Conservation (phyloP, 2,888 invertebrate genomes). For the Sepiola atlantica region DNA sequence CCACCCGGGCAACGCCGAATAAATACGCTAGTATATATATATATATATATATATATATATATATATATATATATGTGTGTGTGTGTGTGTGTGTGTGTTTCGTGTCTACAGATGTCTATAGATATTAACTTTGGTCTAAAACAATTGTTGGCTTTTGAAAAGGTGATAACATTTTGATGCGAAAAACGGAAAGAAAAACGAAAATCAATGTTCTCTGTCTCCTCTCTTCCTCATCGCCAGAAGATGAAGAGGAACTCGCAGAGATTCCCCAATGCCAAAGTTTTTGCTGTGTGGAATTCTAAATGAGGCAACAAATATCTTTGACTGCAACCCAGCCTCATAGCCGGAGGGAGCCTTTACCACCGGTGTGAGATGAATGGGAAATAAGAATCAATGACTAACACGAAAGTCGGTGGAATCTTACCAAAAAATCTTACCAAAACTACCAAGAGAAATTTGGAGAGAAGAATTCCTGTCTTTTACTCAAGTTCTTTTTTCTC, state of each 20-base stretch:
- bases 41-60: neutral
- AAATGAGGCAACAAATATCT: conserved; percentile 32
- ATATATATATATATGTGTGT: neutral
- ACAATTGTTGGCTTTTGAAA: conserved; percentile 14
- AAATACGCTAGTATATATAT: neutral
- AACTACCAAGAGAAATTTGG: too few relatives aligned
- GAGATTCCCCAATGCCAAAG: neutral
- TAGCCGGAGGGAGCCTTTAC: conserved; percentile 17
- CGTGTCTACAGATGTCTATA: neutral
- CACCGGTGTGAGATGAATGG: neutral
- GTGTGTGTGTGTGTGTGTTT: neutral
- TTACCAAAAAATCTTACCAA: neutral
- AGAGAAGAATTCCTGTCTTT: too few relatives aligned
- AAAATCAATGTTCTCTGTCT: neutral
- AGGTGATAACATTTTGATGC: neutral
- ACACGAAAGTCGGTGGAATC: neutral
- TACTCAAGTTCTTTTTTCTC: too few relatives aligned
- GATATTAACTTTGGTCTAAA: neutral
- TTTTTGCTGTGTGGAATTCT: conserved; percentile 1
- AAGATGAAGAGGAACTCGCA: neutral
- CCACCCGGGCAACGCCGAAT: too few relatives aligned
- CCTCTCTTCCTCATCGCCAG: neutral
- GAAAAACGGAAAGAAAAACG: neutral
- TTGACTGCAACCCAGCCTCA: neutral
- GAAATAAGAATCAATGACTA: neutral